phyloP scores from a whole-genome alignment of 2,888 invertebrate genomes.

The Orthosia gothica region DNA sequence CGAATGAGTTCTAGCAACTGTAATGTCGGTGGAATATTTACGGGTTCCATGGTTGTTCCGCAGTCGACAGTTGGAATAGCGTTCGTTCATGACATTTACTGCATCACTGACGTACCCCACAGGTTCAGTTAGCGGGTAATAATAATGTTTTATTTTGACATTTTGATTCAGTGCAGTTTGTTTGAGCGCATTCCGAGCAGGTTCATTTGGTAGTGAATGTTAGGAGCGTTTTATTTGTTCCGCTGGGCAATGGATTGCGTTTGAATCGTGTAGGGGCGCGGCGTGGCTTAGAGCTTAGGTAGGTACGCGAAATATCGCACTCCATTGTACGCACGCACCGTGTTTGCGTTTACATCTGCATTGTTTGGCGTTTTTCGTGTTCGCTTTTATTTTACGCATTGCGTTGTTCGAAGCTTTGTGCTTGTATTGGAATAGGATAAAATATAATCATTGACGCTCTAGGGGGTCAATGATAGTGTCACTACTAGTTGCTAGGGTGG shows the following conservation, averaged over 20 bases:
- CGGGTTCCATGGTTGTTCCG: conserved; percentile 56
- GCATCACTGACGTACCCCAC: conserved; percentile 58
- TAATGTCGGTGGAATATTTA: conserved; percentile 63
- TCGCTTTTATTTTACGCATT: neutral
- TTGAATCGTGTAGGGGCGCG: conserved; percentile 24
- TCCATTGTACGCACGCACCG: neutral
- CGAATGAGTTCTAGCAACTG: conserved; percentile 63
- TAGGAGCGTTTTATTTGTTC: conserved; percentile 32
- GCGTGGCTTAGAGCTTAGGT: neutral
- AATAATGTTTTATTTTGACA: conserved; percentile 68
- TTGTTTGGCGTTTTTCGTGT: neutral
- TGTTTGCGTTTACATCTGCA: too few species aligned
- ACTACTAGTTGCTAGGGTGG: neutral
- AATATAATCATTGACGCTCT: neutral
- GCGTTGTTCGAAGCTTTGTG: neutral
- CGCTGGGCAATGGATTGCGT: conserved; percentile 5
- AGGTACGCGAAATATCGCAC: conserved; percentile 1
- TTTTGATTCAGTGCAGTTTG: conserved; percentile 62
- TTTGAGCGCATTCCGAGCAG: conserved; percentile 50
- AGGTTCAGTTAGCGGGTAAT: conserved; percentile 59
- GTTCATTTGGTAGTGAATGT: conserved; percentile 51
- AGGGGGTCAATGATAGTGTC: neutral
- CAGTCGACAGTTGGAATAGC: conserved; percentile 59
- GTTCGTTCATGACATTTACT: conserved; percentile 69
- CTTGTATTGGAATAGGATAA: neutral